Percentiles rank a stretch among this genome's conserved stretches.
Conservation (phyloP, 2,797 vertebrate genomes). For the Geotrypetes seraphini region DNA sequence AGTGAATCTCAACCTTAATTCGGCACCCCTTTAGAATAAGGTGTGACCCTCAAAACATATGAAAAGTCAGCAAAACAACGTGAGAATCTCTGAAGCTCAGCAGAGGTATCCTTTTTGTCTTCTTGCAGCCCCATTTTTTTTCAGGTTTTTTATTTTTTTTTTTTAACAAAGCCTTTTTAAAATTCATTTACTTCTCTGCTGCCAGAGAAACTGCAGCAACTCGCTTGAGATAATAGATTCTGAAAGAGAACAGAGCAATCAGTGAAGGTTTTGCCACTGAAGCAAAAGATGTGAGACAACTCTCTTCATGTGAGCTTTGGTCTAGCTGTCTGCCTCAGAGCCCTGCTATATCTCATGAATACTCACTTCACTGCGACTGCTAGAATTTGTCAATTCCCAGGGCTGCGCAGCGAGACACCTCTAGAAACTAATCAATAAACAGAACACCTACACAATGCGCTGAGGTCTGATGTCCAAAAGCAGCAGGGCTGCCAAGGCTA, state of each 20-base stretch:
- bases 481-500: too few relatives aligned
- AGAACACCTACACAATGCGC: too few relatives aligned
- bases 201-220: conserved; percentile 12
- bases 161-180: conserved; percentile 2
- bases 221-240: conserved; percentile 33
- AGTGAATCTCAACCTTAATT: too few relatives aligned
- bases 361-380: conserved; percentile 39
- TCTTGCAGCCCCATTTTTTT: not conserved
- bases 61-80: too few relatives aligned
- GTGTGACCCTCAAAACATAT: too few relatives aligned
- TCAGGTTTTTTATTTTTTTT: not conserved
- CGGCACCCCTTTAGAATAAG: too few relatives aligned
- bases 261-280: conserved; percentile 26
- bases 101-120: too few relatives aligned
- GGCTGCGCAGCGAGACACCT: too few relatives aligned
- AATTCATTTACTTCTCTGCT: conserved; percentile 13
- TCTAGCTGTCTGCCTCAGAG: conserved; percentile 33
- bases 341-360: conserved; percentile 46
- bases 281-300: conserved; percentile 40
- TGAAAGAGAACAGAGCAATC: conserved; percentile 32
- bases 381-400: conserved; percentile 39
- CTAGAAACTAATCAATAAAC: too few relatives aligned
- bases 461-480: too few relatives aligned
- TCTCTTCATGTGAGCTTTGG: conserved; percentile 49
- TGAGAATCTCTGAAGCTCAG: too few relatives aligned